Evolutionary conservation across 2,888 invertebrate species (phyloP).

Genomic region (Aleiodes testaceus): DNA sequence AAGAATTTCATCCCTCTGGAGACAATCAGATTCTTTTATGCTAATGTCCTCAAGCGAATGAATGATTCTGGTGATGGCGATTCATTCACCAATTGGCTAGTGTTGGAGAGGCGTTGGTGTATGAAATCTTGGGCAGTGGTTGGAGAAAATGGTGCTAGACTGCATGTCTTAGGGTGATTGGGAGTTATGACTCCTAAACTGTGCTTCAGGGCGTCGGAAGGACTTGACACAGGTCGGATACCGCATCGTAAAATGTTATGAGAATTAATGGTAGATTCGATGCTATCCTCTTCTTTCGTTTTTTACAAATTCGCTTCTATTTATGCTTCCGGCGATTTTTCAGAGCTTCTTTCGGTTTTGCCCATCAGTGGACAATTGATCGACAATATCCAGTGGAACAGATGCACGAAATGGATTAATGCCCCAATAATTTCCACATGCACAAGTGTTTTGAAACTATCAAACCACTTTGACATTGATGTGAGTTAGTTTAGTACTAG

Average conservation of each 20-base stretch:
- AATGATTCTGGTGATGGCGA: neutral
- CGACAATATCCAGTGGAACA: slow-evolving; percentile 28
- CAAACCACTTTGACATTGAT: slow-evolving; percentile 27
- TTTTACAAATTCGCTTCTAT: slow-evolving; percentile 24
- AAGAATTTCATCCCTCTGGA: slow-evolving; percentile 14
- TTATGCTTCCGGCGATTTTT: no score
- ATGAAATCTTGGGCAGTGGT: slow-evolving; percentile 43
- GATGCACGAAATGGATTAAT: neutral
- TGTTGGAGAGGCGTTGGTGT: slow-evolving; percentile 1
- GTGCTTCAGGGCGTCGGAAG: slow-evolving; percentile 66
- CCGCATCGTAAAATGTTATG: slow-evolving; percentile 72
- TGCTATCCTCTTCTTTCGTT: slow-evolving; percentile 48
- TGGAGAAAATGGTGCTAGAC: slow-evolving; percentile 62
- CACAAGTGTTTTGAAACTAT: slow-evolving; percentile 11
- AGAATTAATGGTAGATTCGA: slow-evolving; percentile 69
- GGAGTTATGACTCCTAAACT: slow-evolving; percentile 72
- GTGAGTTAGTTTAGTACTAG: slow-evolving; percentile 30
- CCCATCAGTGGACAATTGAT: slow-evolving; percentile 34
- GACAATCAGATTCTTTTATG: no score
- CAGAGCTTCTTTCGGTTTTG: no score
- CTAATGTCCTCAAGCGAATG: no score
- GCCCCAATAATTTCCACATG: neutral
- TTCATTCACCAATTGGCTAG: slow-evolving; percentile 1
- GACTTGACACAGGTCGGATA: slow-evolving; percentile 72
- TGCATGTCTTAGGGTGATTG: slow-evolving; percentile 72